Evolutionary conservation across 2,797 vertebrate genomes (phyloP).

Genomic region (Sebastes taczanowskii): DNA sequence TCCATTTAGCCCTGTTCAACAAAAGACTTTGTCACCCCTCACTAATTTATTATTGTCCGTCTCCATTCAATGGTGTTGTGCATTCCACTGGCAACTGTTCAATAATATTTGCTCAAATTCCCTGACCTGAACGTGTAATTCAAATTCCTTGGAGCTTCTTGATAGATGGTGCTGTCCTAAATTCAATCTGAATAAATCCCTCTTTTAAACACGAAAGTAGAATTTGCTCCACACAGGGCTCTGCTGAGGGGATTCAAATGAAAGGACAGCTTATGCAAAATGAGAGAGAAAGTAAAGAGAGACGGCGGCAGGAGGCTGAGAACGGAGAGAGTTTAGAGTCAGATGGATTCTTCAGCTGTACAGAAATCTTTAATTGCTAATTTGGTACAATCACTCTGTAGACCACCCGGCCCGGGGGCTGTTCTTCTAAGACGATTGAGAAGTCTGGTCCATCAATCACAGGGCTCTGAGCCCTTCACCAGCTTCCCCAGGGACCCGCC

Average conservation of each 20-base stretch:
- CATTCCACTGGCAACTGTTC: slow-evolving; percentile 66
- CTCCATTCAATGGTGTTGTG: slow-evolving; percentile 65
- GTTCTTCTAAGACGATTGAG: slow-evolving; percentile 38
- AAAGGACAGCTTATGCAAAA: slow-evolving; percentile 68
- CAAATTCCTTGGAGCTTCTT: slow-evolving; percentile 49
- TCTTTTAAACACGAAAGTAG: slow-evolving; percentile 32
- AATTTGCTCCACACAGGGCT: slow-evolving; percentile 17
- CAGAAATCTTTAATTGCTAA: slow-evolving; percentile 71
- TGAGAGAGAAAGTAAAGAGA: slow-evolving; percentile 33
- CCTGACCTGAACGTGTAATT: slow-evolving; percentile 58
- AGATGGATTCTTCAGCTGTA: slow-evolving; percentile 50
- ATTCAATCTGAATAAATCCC: slow-evolving; percentile 52
- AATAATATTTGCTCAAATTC: slow-evolving; percentile 71
- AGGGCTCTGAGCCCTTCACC: slow-evolving; percentile 51
- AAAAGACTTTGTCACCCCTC: slow-evolving; percentile 73
- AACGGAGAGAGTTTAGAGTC: slow-evolving; percentile 30
- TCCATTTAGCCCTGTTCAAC: slow-evolving; percentile 66
- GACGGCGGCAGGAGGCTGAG: slow-evolving; percentile 33
- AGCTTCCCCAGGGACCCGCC: slow-evolving; percentile 50
- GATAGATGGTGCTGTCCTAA: slow-evolving; percentile 14
- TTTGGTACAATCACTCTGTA: slow-evolving; percentile 59
- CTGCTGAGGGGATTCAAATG: slow-evolving; percentile 44
- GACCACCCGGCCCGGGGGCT: slow-evolving; percentile 65
- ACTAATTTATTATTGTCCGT: slow-evolving; percentile 73
- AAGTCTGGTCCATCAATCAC: slow-evolving; percentile 70